Conservation (phyloP, 1,140 invertebrate genomes). For the Stegodyphus dumicola region DNA sequence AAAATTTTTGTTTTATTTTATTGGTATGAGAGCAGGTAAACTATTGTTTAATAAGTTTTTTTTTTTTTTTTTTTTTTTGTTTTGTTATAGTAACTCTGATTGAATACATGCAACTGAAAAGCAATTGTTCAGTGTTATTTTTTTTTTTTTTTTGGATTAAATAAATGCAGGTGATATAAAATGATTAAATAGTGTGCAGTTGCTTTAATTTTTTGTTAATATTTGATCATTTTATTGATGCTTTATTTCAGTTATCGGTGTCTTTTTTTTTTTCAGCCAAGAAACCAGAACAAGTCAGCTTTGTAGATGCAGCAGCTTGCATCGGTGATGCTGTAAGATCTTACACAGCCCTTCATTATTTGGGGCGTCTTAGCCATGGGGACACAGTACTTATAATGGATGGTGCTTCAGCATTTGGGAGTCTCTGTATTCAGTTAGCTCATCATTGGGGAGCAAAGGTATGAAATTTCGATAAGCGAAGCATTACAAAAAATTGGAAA, state of each 20-base stretch:
- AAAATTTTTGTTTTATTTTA: too few species aligned
- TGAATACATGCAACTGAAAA: too few species aligned
- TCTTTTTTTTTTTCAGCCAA: conserved; percentile 66
- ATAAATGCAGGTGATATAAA: not conserved
- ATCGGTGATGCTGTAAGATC: conserved; percentile 71
- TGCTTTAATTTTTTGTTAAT: not conserved
- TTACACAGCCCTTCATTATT: conserved; percentile 71
- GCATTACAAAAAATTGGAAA: too few species aligned
- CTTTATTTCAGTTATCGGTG: too few species aligned
- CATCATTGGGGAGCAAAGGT: conserved; percentile 71
- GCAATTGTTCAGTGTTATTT: too few species aligned
- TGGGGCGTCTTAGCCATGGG: conserved; percentile 69
- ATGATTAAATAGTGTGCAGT: not conserved
- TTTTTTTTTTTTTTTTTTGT: too few species aligned
- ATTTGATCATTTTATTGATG: not conserved
- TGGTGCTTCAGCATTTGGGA: conserved; percentile 70
- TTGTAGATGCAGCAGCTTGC: conserved; percentile 69
- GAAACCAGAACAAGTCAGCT: conserved; percentile 69
- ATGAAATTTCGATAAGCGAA: not conserved
- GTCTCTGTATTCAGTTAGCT: conserved; percentile 69
- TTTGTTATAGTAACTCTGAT: too few species aligned
- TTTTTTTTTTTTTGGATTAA: too few species aligned
- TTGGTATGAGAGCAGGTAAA: too few species aligned
- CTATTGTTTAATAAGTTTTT: too few species aligned
- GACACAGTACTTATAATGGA: conserved; percentile 71